Evolutionary conservation across 2,888 invertebrate genomes (phyloP).

Genomic region (Dorcus hopei): DNA sequence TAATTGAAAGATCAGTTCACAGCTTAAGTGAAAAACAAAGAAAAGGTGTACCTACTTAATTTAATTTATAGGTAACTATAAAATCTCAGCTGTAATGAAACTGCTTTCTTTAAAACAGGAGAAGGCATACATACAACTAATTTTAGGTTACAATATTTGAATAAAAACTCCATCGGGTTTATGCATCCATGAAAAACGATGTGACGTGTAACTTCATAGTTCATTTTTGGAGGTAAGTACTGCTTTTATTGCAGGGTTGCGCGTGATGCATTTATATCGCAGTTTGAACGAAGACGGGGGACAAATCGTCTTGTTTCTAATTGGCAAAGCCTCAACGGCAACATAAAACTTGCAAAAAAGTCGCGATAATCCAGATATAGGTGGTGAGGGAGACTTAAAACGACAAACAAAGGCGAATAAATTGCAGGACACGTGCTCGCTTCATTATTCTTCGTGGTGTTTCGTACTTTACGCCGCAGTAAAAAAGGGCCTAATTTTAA

Average conservation of each 20-base stretch:
- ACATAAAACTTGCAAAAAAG: constrained; percentile 46
- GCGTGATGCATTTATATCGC: constrained; percentile 33
- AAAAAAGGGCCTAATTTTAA: background rate
- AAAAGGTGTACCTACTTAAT: too few species aligned
- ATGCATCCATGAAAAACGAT: too few species aligned
- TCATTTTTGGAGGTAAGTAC: too few species aligned
- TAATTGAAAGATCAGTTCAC: too few species aligned
- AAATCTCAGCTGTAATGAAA: too few species aligned
- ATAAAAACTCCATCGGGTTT: too few species aligned
- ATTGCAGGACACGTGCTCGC: constrained; percentile 28
- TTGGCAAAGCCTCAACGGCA: constrained; percentile 49
- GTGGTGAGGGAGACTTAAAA: constrained; percentile 41
- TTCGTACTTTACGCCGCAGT: constrained; percentile 25
- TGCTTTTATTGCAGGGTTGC: constrained; percentile 19
- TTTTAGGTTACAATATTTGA: too few species aligned
- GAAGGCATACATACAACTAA: too few species aligned
- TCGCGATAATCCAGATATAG: constrained; percentile 40
- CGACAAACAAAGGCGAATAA: constrained; percentile 27
- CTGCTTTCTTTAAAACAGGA: too few species aligned
- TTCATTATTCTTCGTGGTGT: constrained; percentile 15
- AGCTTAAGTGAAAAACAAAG: too few species aligned
- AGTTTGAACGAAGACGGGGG: constrained; percentile 14
- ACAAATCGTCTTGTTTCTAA: constrained; percentile 39
- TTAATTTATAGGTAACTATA: too few species aligned
- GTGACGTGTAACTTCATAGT: too few species aligned